phyloP scores from a whole-genome alignment of 2,113 vertebrate species.

The Pagrus major region DNA sequence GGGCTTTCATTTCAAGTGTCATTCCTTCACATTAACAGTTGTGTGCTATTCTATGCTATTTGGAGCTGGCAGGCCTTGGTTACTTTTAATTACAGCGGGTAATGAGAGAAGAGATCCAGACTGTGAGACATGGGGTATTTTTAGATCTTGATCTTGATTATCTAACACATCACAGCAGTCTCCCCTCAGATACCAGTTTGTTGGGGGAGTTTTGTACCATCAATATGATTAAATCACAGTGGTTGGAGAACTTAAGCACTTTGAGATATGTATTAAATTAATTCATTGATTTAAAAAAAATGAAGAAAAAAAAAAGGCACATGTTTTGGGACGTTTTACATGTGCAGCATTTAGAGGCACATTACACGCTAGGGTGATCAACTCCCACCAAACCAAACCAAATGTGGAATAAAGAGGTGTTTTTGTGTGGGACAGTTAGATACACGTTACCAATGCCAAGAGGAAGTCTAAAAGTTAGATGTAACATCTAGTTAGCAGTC shows the following conservation, averaged over 20 bases:
- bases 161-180: slow-evolving; percentile 68
- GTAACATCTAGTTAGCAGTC: too few relatives aligned
- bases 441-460: too few relatives aligned
- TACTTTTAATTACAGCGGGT: slow-evolving; percentile 84
- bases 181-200: slow-evolving; percentile 59
- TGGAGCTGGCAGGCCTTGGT: slow-evolving; percentile 69
- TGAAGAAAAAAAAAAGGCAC: too few relatives aligned
- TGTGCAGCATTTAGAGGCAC: too few relatives aligned
- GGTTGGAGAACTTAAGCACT: slow-evolving; percentile 15
- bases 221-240: slow-evolving; percentile 17
- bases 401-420: too few relatives aligned
- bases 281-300: too few relatives aligned
- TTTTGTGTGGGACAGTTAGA: too few relatives aligned
- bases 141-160: slow-evolving; percentile 80
- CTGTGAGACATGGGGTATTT: slow-evolving; percentile 81
- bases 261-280: slow-evolving; percentile 8
- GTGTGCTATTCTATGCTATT: slow-evolving; percentile 68
- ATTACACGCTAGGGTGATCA: too few relatives aligned
- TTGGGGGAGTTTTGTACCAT: slow-evolving; percentile 42
- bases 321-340: too few relatives aligned
- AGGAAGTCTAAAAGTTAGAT: too few relatives aligned
- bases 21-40: slow-evolving; percentile 75
- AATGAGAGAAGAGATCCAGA: slow-evolving; percentile 81
- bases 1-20: slow-evolving; percentile 69
- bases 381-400: too few relatives aligned